Evolutionary conservation across 2,113 vertebrate genomes (phyloP).

Genomic region (Cathartes aura): DNA sequence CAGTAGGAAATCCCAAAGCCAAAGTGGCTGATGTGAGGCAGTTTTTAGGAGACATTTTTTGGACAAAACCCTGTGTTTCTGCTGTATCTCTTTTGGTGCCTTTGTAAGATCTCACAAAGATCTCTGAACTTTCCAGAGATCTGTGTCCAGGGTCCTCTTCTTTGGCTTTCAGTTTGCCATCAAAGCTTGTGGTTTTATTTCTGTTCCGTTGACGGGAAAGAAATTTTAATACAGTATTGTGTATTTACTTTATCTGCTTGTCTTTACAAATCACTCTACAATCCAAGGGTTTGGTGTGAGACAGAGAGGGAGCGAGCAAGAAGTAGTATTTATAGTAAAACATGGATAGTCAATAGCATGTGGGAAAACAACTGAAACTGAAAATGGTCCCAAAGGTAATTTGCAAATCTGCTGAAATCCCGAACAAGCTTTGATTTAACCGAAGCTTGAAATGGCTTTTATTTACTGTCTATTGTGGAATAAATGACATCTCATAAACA

Average conservation of each 20-base stretch:
- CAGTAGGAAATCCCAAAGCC: background rate
- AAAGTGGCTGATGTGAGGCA: background rate
- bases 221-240: constrained; percentile 39
- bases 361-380: constrained; percentile 77
- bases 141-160: background rate
- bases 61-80: background rate
- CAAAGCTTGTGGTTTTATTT: background rate
- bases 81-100: background rate
- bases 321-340: constrained; percentile 65
- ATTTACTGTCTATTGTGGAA: constrained; percentile 94
- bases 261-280: constrained; percentile 69
- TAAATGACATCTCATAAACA: constrained; percentile 92
- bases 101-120: background rate
- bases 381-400: constrained; percentile 89
- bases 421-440: constrained; percentile 93
- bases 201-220: background rate
- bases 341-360: constrained; percentile 71
- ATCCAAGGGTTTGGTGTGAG: constrained; percentile 26
- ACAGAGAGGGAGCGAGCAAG: background rate
- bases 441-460: constrained; percentile 93
- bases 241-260: constrained; percentile 51
- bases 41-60: background rate
- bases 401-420: constrained; percentile 96
- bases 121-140: background rate
- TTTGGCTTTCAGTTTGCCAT: background rate